phyloP scores from a whole-genome alignment of 1,140 invertebrate species.

The Ostrea edulis region DNA sequence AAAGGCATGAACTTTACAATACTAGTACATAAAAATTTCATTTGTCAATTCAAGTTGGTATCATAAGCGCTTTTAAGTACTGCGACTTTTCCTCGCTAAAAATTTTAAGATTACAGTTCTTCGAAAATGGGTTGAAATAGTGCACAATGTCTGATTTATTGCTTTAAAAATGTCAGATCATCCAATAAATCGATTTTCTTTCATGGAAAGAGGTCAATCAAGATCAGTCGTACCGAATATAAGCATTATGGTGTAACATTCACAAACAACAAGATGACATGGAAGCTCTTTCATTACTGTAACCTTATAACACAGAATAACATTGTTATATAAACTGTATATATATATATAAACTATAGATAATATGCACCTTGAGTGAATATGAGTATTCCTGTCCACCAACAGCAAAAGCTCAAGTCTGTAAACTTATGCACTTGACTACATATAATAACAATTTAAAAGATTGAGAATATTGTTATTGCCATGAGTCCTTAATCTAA shows the following conservation, averaged over 20 bases:
- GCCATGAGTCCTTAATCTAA: not conserved
- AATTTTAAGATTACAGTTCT: no score
- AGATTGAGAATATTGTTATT: not conserved
- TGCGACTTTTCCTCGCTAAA: not conserved
- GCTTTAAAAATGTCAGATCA: not conserved
- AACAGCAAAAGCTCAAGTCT: not conserved
- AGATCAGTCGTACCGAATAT: not conserved
- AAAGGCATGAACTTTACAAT: not conserved
- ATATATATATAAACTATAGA: constrained; percentile 33
- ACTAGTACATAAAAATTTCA: not conserved
- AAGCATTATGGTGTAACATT: not conserved
- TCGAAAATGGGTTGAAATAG: not conserved
- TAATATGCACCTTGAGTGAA: constrained; percentile 37
- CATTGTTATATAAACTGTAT: constrained; percentile 23
- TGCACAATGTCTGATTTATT: not conserved
- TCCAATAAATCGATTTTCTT: not conserved
- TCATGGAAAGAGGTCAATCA: not conserved
- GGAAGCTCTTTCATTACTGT: constrained; percentile 19
- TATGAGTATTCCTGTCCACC: constrained; percentile 25
- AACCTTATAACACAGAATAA: not conserved
- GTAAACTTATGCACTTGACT: not conserved
- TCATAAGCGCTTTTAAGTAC: not conserved
- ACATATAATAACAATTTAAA: not conserved
- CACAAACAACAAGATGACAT: constrained; percentile 8
- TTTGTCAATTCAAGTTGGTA: not conserved